phyloP scores from a whole-genome alignment of 2,888 invertebrate genomes.

The Urechis unicinctus region DNA sequence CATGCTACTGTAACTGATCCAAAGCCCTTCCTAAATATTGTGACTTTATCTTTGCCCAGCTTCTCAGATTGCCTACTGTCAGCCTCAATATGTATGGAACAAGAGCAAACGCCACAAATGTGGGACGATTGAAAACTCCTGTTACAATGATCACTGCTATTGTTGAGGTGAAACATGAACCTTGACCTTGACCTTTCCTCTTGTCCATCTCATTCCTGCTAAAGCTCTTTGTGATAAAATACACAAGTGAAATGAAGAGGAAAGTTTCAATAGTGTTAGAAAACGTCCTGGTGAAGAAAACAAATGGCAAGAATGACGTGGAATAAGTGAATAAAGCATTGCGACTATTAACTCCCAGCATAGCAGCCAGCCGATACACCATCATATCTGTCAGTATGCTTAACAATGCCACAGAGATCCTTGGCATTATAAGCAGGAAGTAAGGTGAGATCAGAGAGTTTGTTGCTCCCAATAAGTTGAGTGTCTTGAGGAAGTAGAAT shows the following conservation, averaged over 20 bases:
- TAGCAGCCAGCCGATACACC: constrained; percentile 62
- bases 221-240: constrained; percentile 59
- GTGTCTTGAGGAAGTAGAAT: constrained; percentile 37
- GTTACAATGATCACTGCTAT: constrained; percentile 28
- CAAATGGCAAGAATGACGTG: constrained; percentile 76
- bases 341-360: constrained; percentile 25
- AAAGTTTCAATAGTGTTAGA: constrained; percentile 81
- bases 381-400: constrained; percentile 78
- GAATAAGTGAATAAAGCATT: too few relatives aligned
- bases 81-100: constrained; percentile 57
- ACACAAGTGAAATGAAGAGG: constrained; percentile 67
- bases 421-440: constrained; percentile 67
- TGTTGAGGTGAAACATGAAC: constrained; percentile 4
- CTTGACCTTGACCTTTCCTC: too few relatives aligned
- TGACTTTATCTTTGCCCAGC: too few relatives aligned
- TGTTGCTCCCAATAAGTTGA: constrained; percentile 5
- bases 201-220: too few relatives aligned
- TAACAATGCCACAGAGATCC: constrained; percentile 68
- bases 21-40: neutral
- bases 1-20: too few relatives aligned
- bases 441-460: constrained; percentile 54
- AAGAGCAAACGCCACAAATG: constrained; percentile 78
- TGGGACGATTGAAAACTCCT: constrained; percentile 84
- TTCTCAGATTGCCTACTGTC: neutral
- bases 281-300: constrained; percentile 79